Evolutionary conservation across 2,888 invertebrate genomes (phyloP), one percentile per base, ranked within the genome.

Genomic region (Pandemis cinnamomeana): DNA sequence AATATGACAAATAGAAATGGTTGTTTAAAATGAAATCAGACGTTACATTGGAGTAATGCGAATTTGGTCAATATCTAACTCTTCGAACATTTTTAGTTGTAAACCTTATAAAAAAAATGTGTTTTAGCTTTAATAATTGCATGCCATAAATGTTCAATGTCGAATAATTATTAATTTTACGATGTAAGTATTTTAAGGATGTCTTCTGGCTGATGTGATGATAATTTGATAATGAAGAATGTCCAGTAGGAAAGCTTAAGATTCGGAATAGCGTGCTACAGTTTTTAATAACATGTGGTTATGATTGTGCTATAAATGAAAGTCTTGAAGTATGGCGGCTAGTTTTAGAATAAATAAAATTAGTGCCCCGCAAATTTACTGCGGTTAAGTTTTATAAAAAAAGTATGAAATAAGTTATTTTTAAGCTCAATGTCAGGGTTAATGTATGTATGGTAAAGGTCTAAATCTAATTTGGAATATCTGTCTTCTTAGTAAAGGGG

Each of bases 341-440:
- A 64, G 27, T 46, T 64, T 64, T 20, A 46, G 10, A 11, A 46
- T 46, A 27, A 46, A 8, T 11, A 5, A 36, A 36, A 36, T 36
- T 27, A 10, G 8, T 20, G 27, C 11, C 10, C 51, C 51, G n/a
- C 51, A 6, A 6, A 51, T 13, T 58, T 27, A 10, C 20, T 51
- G 51, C 11, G 27, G 27, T 15, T 64, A 48, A 64, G 46, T 71
- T 63, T 55, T 44, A 27, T 51, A 41, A 20, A n/a, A n/a, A 48
- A 36, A 53, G 20, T 58, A 41, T 55, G 15, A 27, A 48, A 15
- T 72, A 68, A 41, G 55, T 36, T 36, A 55, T 46, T 36, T 55
- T 63, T 62, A 55, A 61, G 58, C 61, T 62, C 36, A 8, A 69
- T 69, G 63, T 69, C 72, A 72, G 72, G 61, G 53, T 72, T 51